Percentiles rank a stretch among this genome's conserved stretches.
These are phyloP conservation scores for Pao palembangensis DNA, from an alignment of 2,113 vertebrate genomes.

Conservation along the genomic window DNA sequence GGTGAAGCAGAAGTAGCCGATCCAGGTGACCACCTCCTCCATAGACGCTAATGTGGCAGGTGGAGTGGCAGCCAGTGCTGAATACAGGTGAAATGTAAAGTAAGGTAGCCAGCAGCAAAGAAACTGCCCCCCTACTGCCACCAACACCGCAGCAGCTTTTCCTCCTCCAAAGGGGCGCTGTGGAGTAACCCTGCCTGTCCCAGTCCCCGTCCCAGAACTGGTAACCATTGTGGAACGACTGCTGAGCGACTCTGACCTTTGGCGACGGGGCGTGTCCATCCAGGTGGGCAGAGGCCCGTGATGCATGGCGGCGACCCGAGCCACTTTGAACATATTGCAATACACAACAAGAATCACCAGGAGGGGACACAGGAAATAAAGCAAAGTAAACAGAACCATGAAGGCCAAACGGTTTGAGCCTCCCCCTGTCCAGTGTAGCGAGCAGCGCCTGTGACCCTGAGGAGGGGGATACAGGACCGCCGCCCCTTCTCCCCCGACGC, in stretches of 20 bases:
- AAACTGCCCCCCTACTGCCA: slow-evolving; percentile 93
- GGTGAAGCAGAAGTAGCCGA: slow-evolving; percentile 96
- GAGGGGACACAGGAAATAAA: slow-evolving; percentile 92
- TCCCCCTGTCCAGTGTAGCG: slow-evolving; percentile 86
- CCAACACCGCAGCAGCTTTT: slow-evolving; percentile 87
- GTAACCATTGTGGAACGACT: slow-evolving; percentile 96
- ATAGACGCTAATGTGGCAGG: slow-evolving; percentile 79
- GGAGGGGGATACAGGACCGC: slow-evolving; percentile 34
- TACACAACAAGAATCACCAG: slow-evolving; percentile 94
- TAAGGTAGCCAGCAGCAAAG: slow-evolving; percentile 97
- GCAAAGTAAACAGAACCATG: slow-evolving; percentile 86
- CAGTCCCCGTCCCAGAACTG: slow-evolving; percentile 77
- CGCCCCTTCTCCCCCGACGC: slow-evolving; percentile 43
- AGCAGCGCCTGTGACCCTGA: slow-evolving; percentile 79
- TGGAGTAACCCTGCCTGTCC: slow-evolving; percentile 80
- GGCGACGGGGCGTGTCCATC: slow-evolving; percentile 88
- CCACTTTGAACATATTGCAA: slow-evolving; percentile 98
- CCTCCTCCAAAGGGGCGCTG: slow-evolving; percentile 89
- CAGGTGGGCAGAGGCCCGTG: slow-evolving; percentile 91
- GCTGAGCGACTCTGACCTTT: slow-evolving; percentile 89
- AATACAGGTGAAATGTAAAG: slow-evolving; percentile 95
- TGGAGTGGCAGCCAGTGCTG: slow-evolving; percentile 80
- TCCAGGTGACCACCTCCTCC: slow-evolving; percentile 95
- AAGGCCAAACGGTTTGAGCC: slow-evolving; percentile 89
- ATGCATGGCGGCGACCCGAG: slow-evolving; percentile 94